phyloP scores from a whole-genome alignment of 2,113 vertebrate genomes.

The Furnarius figulus region DNA sequence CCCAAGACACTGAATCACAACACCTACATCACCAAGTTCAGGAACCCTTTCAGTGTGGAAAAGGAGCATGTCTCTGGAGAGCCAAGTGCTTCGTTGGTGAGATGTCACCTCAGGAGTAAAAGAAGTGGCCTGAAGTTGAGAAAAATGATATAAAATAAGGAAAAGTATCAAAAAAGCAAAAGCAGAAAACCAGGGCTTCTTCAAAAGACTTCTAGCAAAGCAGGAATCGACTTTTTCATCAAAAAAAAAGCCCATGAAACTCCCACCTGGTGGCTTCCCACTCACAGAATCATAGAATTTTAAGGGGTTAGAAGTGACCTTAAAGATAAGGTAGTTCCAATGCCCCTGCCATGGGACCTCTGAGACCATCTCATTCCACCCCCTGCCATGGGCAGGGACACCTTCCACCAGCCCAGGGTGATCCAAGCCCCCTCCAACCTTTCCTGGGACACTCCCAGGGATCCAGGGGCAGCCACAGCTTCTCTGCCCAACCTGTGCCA shows the following conservation, averaged over 20 bases:
- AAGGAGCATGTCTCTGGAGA: background rate
- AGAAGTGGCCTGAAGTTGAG: background rate
- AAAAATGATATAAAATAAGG: rapidly evolving
- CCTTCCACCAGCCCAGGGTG: background rate
- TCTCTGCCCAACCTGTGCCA: background rate
- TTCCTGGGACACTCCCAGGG: background rate
- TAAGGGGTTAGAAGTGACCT: background rate
- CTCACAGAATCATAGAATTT: background rate
- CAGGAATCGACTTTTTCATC: rapidly evolving
- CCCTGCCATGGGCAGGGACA: background rate
- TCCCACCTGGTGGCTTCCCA: background rate
- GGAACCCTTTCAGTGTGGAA: background rate
- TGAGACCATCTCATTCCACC: no score
- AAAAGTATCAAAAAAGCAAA: background rate
- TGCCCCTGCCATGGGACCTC: background rate
- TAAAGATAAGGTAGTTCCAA: no score
- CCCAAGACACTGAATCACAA: background rate
- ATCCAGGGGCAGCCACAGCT: background rate
- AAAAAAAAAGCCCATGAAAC: background rate
- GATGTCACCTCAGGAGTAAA: background rate
- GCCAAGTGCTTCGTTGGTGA: rapidly evolving
- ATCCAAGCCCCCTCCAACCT: background rate
- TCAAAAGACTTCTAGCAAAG: background rate
- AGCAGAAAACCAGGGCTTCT: rapidly evolving
- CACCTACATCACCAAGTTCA: background rate